phyloP scores from a whole-genome alignment of 2,113 vertebrate species.

The Calidris pygmaea region DNA sequence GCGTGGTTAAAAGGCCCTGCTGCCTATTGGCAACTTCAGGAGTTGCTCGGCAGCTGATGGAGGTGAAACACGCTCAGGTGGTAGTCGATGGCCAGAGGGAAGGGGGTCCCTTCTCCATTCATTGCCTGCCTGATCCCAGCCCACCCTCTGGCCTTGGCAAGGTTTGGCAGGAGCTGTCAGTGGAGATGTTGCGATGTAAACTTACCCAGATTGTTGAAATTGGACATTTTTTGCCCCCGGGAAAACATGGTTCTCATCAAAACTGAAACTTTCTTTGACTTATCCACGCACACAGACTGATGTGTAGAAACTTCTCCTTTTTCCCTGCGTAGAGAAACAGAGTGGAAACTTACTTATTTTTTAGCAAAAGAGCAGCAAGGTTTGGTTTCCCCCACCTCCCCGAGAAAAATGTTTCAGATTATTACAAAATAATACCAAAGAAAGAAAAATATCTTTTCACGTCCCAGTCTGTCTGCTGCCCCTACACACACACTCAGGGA shows the following conservation, averaged over 20 bases:
- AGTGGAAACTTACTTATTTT: neutral
- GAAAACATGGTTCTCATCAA: neutral
- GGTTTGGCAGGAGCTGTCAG: neutral
- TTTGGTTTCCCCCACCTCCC: neutral
- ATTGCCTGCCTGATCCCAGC: neutral
- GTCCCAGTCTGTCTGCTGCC: neutral
- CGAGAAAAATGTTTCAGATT: neutral
- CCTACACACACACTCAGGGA: neutral
- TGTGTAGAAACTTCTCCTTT: conserved; percentile 5
- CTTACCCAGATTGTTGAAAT: neutral
- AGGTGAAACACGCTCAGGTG: neutral
- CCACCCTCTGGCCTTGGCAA: neutral
- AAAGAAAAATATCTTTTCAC: neutral
- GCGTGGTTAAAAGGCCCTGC: neutral
- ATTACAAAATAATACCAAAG: neutral
- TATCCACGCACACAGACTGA: neutral
- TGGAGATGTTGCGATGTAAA: neutral
- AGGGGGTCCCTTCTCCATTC: neutral
- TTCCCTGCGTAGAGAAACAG: neutral
- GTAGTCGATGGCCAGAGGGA: neutral
- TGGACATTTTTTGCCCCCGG: neutral
- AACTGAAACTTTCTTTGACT: neutral
- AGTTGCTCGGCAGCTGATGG: neutral
- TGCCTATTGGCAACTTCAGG: neutral
- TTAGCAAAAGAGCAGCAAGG: neutral